Evolutionary conservation across 2,113 vertebrate genomes (phyloP).

Genomic region (Corythoichthys intestinalis): DNA sequence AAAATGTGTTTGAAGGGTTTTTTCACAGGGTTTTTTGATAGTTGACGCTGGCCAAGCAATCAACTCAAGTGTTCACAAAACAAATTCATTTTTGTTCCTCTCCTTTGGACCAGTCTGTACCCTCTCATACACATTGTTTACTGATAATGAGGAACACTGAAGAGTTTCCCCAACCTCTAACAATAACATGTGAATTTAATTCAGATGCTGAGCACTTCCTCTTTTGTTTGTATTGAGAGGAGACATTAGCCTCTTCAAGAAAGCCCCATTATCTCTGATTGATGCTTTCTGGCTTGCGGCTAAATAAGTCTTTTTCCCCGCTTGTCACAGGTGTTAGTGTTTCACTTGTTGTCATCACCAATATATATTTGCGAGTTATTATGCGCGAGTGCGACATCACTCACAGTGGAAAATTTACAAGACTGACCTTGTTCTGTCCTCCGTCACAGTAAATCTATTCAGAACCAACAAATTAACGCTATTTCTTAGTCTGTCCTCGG

Average conservation of each 20-base stretch:
- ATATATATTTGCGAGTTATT: constrained; percentile 35
- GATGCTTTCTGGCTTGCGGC: constrained; percentile 44
- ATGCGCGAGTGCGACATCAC: constrained; percentile 30
- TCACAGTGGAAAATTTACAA: constrained; percentile 29
- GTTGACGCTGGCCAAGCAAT: neutral
- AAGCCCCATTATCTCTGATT: constrained; percentile 34
- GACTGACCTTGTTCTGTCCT: constrained; percentile 43
- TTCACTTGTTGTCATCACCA: constrained; percentile 23
- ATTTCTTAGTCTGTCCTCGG: constrained; percentile 42
- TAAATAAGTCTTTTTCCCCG: constrained; percentile 36
- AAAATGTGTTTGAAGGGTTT: neutral
- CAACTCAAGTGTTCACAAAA: neutral
- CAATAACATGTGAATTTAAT: constrained; percentile 3
- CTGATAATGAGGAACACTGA: too few relatives aligned
- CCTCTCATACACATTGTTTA: neutral
- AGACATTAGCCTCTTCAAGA: constrained; percentile 27
- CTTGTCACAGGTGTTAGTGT: constrained; percentile 36
- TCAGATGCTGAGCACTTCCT: constrained; percentile 8
- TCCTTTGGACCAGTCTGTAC: neutral
- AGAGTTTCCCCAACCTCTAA: constrained; percentile 8
- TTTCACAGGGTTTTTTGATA: neutral
- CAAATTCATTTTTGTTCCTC: neutral
- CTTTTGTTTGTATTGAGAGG: constrained; percentile 8
- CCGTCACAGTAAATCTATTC: constrained; percentile 45
- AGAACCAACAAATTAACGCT: constrained; percentile 33